Conservation (phyloP, 2,888 invertebrate species). For the Flexamia atlantica region DNA sequence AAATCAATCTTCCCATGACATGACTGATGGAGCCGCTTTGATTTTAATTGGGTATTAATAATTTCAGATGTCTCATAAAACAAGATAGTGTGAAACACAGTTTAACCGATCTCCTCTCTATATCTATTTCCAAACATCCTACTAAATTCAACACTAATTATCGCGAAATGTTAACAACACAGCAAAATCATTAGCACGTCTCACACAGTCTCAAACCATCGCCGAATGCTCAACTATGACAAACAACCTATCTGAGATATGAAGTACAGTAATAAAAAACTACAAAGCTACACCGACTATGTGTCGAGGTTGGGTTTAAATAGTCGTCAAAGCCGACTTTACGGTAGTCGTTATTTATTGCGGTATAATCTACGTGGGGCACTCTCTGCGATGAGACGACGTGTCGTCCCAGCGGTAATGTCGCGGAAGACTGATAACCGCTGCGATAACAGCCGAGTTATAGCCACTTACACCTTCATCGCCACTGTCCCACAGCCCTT, state of each 20-base stretch:
- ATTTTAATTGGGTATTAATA: background rate
- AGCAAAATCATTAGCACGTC: too few species aligned
- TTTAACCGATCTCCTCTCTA: too few species aligned
- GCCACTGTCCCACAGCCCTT: background rate
- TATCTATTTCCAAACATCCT: too few species aligned
- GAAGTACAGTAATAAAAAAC: too few species aligned
- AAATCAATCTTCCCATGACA: background rate
- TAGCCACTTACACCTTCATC: conserved; percentile 14
- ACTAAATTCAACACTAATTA: too few species aligned
- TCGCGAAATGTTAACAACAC: too few species aligned
- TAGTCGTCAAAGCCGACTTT: background rate
- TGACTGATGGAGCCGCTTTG: background rate
- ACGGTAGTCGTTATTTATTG: conserved; percentile 1
- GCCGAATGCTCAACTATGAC: too few species aligned
- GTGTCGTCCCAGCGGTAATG: conserved; percentile 35
- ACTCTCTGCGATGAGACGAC: conserved; percentile 6
- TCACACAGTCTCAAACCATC: too few species aligned
- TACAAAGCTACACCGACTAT: background rate
- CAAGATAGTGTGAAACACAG: too few species aligned
- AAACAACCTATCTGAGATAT: too few species aligned
- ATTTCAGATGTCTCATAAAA: too few species aligned
- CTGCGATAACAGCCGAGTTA: background rate
- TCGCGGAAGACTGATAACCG: conserved; percentile 26
- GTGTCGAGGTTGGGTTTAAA: background rate
- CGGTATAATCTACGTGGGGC: background rate